Conservation (phyloP, 2,113 vertebrate genomes). For the Gracilinanus agilis region DNA sequence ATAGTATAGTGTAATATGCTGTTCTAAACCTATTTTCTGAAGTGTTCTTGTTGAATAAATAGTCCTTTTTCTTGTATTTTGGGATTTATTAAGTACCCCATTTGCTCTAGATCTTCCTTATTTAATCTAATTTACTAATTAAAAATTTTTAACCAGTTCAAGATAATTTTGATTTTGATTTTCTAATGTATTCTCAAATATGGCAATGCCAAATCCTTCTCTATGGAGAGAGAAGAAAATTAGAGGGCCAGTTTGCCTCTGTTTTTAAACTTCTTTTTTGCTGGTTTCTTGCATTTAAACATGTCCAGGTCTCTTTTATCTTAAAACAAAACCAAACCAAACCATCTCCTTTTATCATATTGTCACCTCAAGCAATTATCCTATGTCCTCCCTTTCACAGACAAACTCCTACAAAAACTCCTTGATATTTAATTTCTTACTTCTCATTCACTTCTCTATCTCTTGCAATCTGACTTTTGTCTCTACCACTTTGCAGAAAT, state of each 20-base stretch:
- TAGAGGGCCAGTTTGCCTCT: neutral
- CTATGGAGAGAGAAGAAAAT: neutral
- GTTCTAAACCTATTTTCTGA: neutral
- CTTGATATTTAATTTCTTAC: neutral
- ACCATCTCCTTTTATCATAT: neutral
- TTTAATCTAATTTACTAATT: neutral
- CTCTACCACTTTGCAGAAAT: neutral
- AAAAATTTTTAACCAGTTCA: neutral
- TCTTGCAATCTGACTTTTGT: neutral
- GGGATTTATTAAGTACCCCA: neutral
- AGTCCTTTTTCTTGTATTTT: neutral
- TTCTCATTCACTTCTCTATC: neutral
- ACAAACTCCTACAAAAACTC: neutral
- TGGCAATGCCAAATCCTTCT: neutral
- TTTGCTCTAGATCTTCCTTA: neutral
- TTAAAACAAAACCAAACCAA: neutral
- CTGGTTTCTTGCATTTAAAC: neutral
- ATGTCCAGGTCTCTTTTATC: neutral
- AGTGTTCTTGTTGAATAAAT: neutral
- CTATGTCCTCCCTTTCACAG: neutral
- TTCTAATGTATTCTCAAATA: neutral
- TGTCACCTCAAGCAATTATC: neutral
- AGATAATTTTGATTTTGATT: neutral
- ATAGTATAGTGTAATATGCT: neutral
- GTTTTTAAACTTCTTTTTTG: neutral